Evolutionary conservation across 1,140 invertebrate genomes (phyloP), one percentile per base, ranked within the genome.

Genomic region (Drosophila melanica): DNA sequence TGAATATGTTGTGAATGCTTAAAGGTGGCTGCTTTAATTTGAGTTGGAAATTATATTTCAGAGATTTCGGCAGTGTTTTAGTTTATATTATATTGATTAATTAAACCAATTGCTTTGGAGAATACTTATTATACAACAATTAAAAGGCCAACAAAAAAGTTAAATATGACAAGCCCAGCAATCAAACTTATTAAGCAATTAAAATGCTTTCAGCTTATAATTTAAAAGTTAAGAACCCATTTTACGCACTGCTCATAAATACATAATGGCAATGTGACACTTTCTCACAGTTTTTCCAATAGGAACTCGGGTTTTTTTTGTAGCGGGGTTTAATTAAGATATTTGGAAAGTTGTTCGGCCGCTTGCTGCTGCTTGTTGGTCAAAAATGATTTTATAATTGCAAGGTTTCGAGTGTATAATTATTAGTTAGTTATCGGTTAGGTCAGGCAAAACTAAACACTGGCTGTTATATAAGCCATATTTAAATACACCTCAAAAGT

Each of bases 361-460:
- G 35, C 48, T 7, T 4, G 65, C 53, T 4, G 65, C 53, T 50
- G 59, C 48, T 76, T 62, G 74, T 81, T 77, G 77, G 37, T 75
- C 50, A 68, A 85, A 81, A 89, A 89, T 65, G 79, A 87, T 84
- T 84, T 89, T 89, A 78, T 89, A 89, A 89, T 89, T 90, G 84
- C 50, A 72, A 77, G 74, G 70, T 76, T 84, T 62, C 51, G 39
- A 62, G 59, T 66, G 47, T 90, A 77, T 89, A 89, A 89, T 87
- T 87, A 90, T 80, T 84, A 66, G 69, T 89, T 85, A 80, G 79
- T 69, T 84, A 79, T 82, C 60, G 77, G 84, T 89, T 89, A 89
- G 82, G 84, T 84, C 77, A 90, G 79, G 64, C 69, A 67, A 78
- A 72, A 64, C 79, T 72, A 60, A 51, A 14, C 50, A 55, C 63